A percentile compares a stretch with the other conserved stretches of the same genome.
Evolutionary conservation across 1,140 invertebrate genomes (phyloP).

Genomic region (Diorhabda elongata): DNA sequence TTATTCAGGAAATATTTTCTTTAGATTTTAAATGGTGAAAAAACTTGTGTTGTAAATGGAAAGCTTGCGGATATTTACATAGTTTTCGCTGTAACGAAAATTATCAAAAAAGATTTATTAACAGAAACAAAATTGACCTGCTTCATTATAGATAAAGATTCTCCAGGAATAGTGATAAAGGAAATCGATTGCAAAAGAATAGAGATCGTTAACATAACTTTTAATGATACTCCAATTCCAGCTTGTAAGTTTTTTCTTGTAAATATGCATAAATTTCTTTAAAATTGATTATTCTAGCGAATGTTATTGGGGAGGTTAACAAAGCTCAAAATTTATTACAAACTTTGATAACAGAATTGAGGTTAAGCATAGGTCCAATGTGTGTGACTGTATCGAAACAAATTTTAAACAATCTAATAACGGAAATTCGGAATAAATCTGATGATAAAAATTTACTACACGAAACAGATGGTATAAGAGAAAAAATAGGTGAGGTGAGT

Average conservation of each 20-base stretch:
- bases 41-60: constrained; percentile 51
- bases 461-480: constrained; percentile 33
- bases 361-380: constrained; percentile 43
- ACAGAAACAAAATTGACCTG: constrained; percentile 48
- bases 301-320: constrained; percentile 45
- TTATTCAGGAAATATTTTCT: constrained; percentile 3
- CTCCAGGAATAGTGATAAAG: constrained; percentile 64
- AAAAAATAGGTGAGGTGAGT: constrained; percentile 34
- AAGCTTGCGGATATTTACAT: constrained; percentile 51
- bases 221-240: constrained; percentile 50
- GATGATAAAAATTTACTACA: constrained; percentile 54
- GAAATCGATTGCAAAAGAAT: constrained; percentile 19
- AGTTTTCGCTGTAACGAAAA: constrained; percentile 48
- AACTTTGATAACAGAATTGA: constrained; percentile 38
- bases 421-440: constrained; percentile 59
- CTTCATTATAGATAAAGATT: constrained; percentile 72
- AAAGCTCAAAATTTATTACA: constrained; percentile 36
- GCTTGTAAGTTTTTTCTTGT: constrained; percentile 27
- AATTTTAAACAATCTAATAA: constrained; percentile 51
- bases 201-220: constrained; percentile 44
- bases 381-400: constrained; percentile 48
- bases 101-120: constrained; percentile 45
- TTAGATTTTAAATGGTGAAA: constrained; percentile 49
- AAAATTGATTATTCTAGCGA: constrained; percentile 34
- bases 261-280: not conserved